Evolutionary conservation across 2,113 vertebrate species (phyloP).

Genomic region (Peromyscus polionotus): DNA sequence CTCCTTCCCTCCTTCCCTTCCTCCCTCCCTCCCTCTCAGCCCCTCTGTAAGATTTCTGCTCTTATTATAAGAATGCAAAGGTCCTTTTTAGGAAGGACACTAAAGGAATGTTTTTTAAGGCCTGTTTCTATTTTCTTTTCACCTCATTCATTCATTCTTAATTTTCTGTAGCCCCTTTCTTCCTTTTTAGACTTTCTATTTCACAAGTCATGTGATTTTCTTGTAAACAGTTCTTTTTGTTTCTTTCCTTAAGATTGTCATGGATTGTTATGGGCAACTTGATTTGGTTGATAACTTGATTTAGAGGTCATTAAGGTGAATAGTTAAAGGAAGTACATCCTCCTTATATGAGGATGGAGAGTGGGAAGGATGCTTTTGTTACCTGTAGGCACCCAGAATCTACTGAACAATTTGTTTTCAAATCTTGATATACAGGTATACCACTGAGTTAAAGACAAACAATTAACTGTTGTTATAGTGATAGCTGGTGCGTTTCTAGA

Average conservation of each 20-base stretch:
- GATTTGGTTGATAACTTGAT: neutral
- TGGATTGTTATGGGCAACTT: neutral
- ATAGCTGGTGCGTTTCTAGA: constrained; percentile 27
- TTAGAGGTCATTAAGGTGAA: neutral
- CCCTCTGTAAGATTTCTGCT: neutral
- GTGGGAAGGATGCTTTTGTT: neutral
- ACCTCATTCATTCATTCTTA: constrained; percentile 32
- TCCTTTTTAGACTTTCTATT: neutral
- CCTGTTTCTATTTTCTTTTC: constrained; percentile 47
- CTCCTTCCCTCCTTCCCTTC: too few relatives aligned
- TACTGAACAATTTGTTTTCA: constrained; percentile 13
- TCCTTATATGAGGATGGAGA: neutral
- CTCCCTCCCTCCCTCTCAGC: too few relatives aligned
- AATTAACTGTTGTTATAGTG: neutral
- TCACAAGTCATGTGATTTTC: neutral
- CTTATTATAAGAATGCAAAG: constrained; percentile 17
- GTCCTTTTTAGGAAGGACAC: neutral
- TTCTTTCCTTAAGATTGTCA: constrained; percentile 15
- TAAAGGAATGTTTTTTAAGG: neutral
- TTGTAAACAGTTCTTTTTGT: neutral
- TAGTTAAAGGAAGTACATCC: constrained; percentile 8
- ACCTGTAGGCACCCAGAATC: neutral
- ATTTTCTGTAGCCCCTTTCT: neutral
- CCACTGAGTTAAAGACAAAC: constrained; percentile 8
- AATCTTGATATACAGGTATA: constrained; percentile 25